Evolutionary conservation across 2,888 invertebrate genomes (phyloP).

Genomic region (Stenichneumon culpator): DNA sequence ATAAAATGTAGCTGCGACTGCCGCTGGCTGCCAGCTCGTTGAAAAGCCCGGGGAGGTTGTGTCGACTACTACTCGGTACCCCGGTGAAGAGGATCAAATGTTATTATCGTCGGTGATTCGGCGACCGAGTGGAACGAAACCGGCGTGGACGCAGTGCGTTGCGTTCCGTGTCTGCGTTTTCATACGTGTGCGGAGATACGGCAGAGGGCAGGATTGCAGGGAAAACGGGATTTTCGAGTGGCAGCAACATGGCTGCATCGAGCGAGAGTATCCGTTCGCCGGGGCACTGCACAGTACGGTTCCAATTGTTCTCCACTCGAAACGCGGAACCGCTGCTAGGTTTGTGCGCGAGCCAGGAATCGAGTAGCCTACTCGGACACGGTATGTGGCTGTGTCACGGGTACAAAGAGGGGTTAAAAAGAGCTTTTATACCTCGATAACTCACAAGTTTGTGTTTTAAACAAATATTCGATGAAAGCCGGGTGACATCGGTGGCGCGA

Average conservation of each 20-base stretch:
- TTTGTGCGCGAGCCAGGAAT: constrained; percentile 38
- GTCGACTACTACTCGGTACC: constrained; percentile 15
- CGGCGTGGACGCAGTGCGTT: constrained; percentile 1
- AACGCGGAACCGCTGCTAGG: constrained; percentile 38
- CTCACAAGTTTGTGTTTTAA: constrained; percentile 15
- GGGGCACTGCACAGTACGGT: constrained; percentile 38
- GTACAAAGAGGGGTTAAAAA: constrained; percentile 12
- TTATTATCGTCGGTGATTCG: constrained; percentile 61
- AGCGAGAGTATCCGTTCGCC: constrained; percentile 38
- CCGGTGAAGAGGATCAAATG: constrained; percentile 54
- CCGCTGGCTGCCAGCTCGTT: constrained; percentile 8
- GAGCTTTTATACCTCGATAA: constrained; percentile 5
- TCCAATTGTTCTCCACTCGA: constrained; percentile 63
- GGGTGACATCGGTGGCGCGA: neutral
- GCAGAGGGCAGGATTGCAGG: constrained; percentile 11
- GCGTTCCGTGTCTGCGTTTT: neutral
- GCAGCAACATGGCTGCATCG: constrained; percentile 48
- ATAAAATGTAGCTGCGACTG: neutral
- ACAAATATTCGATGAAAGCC: constrained; percentile 37
- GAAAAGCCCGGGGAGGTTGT: constrained; percentile 22
- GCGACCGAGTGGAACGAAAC: constrained; percentile 29
- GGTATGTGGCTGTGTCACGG: neutral
- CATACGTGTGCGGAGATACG: neutral
- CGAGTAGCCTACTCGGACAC: constrained; percentile 51
- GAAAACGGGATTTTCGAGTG: constrained; percentile 57